Evolutionary conservation across 2,797 vertebrate genomes (phyloP), one percentile per base, ranked within the genome.

Genomic region (Chloroceryle inda): DNA sequence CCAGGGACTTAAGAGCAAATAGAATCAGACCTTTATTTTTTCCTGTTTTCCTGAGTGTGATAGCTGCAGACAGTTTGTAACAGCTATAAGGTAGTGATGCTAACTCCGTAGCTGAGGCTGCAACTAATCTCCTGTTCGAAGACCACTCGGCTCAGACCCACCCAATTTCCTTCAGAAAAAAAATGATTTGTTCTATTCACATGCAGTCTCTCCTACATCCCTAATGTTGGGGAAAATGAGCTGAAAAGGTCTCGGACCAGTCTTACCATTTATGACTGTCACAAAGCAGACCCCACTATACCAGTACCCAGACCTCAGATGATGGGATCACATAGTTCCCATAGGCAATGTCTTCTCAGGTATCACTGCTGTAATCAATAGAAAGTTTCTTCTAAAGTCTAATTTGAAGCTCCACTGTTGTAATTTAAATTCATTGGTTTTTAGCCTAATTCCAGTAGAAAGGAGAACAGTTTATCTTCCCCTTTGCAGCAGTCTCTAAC

Each of bases 381-480:
- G 44, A 63, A 78, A 63, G 55, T n/a, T 90, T 89, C 56, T 93
- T 40, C 74, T 67, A 7, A 90, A 81, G 22, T 78, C 22, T 86
- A 73, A 56, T 76, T 71, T 85, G 74, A 69, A 38, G 79, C 13
- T 82, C 55, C 2, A 1, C 58, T 64, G 4, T 42, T 42, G 56
- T 82, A 86, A 88, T 93, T 86, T 91, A 80, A 88, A 59, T 81
- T 35, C 72, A 21, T 64, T 81, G 56, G 55, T 69, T 95, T 92
- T 91, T 87, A 93, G 66, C 49, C 27, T 71, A 63, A 55, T 94
- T 94, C 47, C 55, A 89, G 59, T 63, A 96, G 92, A 94, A 88
- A 79, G 93, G 44, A 84, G 94, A 89, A 94, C 67, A 92, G 92
- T 93, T 94, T 95, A 78, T 94, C 86, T 96, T 88, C 47, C 67